These are phyloP conservation scores for Sylvicola fuscatus DNA, from an alignment of 2,888 invertebrate genomes.

Conservation along the genomic window DNA sequence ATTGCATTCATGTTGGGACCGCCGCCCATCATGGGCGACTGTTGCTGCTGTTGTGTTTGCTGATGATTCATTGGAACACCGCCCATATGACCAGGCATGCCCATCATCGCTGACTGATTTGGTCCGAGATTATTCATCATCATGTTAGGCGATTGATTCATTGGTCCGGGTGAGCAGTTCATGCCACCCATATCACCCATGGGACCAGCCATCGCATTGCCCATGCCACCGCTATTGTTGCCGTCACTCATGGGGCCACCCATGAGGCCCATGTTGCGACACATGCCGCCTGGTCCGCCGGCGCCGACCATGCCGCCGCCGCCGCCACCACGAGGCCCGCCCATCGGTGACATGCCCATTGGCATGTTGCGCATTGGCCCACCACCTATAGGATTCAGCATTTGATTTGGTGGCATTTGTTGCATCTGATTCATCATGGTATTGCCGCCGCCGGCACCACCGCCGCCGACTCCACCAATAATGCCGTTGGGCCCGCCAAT, in stretches of 20 bases:
- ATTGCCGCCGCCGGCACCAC: neutral
- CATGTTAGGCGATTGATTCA: conserved; percentile 3
- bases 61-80: conserved; percentile 1
- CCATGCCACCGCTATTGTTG: conserved; percentile 1
- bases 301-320: conserved; percentile 1
- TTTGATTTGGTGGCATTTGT: neutral
- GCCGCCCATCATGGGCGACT: conserved; percentile 12
- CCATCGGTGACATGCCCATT: conserved; percentile 7
- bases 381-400: neutral
- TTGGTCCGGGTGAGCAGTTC: neutral
- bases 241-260: conserved; percentile 6
- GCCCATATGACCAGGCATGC: neutral
- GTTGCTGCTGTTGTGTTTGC: neutral
- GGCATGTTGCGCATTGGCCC: conserved; percentile 1
- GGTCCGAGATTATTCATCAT: conserved; percentile 2
- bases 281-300: conserved; percentile 4
- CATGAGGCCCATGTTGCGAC: neutral
- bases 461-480: too few relatives aligned
- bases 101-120: too few relatives aligned
- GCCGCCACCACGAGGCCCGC: conserved; percentile 2
- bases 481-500: too few relatives aligned
- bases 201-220: too few relatives aligned
- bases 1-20: conserved; percentile 16
- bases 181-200: conserved; percentile 4
- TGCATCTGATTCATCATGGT: conserved; percentile 2